A percentile compares a stretch with the other conserved stretches of the same genome.
phyloP scores from a whole-genome alignment of 37 sponge, comb jelly and placozoan species.

The Diacarnus erythraeanus region DNA sequence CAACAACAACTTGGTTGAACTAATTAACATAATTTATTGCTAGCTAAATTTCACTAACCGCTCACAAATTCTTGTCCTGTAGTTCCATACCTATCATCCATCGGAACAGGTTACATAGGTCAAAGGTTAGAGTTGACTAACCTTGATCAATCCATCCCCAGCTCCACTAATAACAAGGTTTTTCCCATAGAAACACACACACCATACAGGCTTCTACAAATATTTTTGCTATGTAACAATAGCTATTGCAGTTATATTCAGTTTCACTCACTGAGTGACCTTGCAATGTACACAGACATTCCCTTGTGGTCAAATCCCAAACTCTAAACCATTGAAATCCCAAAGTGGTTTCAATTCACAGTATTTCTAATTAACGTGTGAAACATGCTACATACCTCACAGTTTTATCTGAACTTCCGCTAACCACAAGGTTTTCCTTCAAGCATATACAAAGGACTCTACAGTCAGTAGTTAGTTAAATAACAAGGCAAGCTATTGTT shows the following conservation, averaged over 20 bases:
- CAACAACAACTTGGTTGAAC: not conserved
- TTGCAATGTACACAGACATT: slow-evolving; percentile 24
- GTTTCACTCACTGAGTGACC: slow-evolving; percentile 62
- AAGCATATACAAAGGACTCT: slow-evolving; percentile 65
- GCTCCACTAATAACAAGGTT: slow-evolving; percentile 77
- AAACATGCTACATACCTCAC: too few relatives aligned
- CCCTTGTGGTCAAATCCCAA: slow-evolving; percentile 56
- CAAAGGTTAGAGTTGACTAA: not conserved
- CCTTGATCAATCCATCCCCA: slow-evolving; percentile 66
- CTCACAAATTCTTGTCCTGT: slow-evolving; percentile 60
- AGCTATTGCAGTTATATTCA: not conserved
- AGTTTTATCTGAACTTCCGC: slow-evolving; percentile 62
- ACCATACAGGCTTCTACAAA: slow-evolving; percentile 74
- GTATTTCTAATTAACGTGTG: too few relatives aligned
- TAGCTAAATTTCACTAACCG: slow-evolving; percentile 32
- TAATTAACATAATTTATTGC: not conserved
- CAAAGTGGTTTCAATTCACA: too few relatives aligned
- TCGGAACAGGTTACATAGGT: not conserved
- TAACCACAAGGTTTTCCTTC: slow-evolving; percentile 42
- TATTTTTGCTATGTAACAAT: not conserved
- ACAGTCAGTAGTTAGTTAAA: not conserved
- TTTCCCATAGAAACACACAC: slow-evolving; percentile 72
- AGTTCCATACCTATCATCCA: slow-evolving; percentile 66
- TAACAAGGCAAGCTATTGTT: not conserved
- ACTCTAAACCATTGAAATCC: slow-evolving; percentile 43